A percentile compares a stretch with the other conserved stretches of the same genome.
phyloP scores from a whole-genome alignment of 2,797 vertebrate genomes.

The Salarias fasciatus region DNA sequence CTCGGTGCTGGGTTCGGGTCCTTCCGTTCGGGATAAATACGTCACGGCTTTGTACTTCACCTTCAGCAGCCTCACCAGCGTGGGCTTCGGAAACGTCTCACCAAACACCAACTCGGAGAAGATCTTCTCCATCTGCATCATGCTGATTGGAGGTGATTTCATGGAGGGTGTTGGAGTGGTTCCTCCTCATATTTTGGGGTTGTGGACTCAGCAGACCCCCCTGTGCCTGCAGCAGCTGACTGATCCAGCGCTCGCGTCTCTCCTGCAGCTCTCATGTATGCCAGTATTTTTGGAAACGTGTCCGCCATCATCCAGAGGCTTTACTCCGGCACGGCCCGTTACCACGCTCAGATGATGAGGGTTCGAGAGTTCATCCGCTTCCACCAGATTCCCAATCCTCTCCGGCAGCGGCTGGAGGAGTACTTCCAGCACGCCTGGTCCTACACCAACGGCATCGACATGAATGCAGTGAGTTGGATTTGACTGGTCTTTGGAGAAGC shows the following conservation, averaged over 20 bases:
- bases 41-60: constrained; percentile 95
- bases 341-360: constrained; percentile 87
- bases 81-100: constrained; percentile 92
- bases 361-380: constrained; percentile 89
- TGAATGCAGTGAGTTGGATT: too few species aligned
- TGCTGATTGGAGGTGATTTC: constrained; percentile 92
- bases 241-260: constrained; percentile 3
- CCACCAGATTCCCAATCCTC: constrained; percentile 83
- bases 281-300: constrained; percentile 89
- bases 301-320: constrained; percentile 88
- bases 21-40: constrained; percentile 92
- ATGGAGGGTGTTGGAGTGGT: too few species aligned
- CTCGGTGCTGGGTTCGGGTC: constrained; percentile 78
- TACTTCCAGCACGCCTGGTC: too few species aligned
- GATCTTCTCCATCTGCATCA: constrained; percentile 94
- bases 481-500: too few species aligned
- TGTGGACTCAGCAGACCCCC: neutral
- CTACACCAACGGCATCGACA: too few species aligned
- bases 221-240: neutral
- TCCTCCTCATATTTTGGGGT: too few species aligned
- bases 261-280: constrained; percentile 55
- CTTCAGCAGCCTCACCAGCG: constrained; percentile 95
- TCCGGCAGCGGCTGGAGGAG: too few species aligned
- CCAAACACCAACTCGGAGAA: constrained; percentile 95
- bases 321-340: constrained; percentile 87